Evolutionary conservation across 2,797 vertebrate species (phyloP).

Genomic region (Malacoraja senta): DNA sequence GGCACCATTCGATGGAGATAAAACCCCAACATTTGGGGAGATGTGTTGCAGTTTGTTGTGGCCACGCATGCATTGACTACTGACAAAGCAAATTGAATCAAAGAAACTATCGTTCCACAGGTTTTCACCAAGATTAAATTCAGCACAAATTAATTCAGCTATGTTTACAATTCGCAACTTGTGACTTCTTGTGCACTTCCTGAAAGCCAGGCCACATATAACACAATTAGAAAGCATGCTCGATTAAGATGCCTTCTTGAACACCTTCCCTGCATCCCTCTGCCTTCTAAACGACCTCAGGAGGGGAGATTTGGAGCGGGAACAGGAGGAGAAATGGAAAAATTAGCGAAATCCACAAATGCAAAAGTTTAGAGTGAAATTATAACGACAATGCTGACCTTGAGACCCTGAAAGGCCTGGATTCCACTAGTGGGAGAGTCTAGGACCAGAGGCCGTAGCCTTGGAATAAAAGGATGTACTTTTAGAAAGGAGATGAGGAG

Average conservation of each 20-base stretch:
- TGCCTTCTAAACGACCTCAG: background rate
- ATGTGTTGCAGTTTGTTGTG: background rate
- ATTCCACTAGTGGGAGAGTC: too few relatives aligned
- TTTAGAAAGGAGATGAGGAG: too few relatives aligned
- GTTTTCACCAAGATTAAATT: background rate
- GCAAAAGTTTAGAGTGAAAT: background rate
- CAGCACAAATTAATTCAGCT: conserved; percentile 15
- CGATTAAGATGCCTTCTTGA: background rate
- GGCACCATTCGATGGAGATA: background rate
- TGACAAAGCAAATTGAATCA: conserved; percentile 26
- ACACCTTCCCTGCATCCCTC: background rate
- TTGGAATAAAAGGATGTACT: too few relatives aligned
- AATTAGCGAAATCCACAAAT: background rate
- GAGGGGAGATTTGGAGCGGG: background rate
- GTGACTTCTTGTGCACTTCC: background rate
- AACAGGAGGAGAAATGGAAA: background rate
- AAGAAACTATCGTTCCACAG: background rate
- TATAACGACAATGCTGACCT: too few relatives aligned
- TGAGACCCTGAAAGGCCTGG: too few relatives aligned
- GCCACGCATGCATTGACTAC: background rate
- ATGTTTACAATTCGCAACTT: background rate
- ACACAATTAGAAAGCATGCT: background rate
- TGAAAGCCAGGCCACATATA: background rate
- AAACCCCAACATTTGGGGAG: background rate
- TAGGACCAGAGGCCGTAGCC: too few relatives aligned